Base-by-base conservation (phyloP, 2,888 invertebrate species). In the Pollenia labialis region DNA sequence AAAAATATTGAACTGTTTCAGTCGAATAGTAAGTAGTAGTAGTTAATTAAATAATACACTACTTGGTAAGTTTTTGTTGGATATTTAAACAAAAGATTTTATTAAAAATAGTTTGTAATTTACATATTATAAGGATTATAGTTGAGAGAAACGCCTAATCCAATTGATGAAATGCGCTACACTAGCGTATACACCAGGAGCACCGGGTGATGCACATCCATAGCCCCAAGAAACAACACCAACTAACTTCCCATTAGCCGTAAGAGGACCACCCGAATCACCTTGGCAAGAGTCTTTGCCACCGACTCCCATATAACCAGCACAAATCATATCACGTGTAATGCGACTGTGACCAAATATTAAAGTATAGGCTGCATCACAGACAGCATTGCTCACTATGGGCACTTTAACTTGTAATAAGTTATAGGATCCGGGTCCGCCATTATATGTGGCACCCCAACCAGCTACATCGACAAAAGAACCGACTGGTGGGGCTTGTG, bases 181-280 rank as follows among this genome's bases (percentile, higher is more conserved):
- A 18, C 83, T 90, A n/a, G 92, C 86, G 85, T 92, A 92, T 8
- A 92, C 92, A 1, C 92, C 92, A 0, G 92, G 91, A 75, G 90
- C 84, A 0, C 81, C 54, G 46, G 90, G 82, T 14, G 85, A 48
- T 12, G 91, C 92, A 64, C 92, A 92, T 1, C 81, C 87, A 18
- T 74, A 66, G 48, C 92, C 92, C 92, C 92, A 92, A 8, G 92
- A 92, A 7, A 92, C 92, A 40, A 92, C 50, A 32, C 92, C 92
- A 1, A 88, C 85, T 6, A 92, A 81, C 46, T 88, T 40, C 18
- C 89, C 85, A 11, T 87, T 42, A 0, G 91, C 88, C 40, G 90
- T 50, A 4, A 92, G 54, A 0, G 92, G 92, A 1, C 92, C 92
- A 23, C 92, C 92, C 0, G 92, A 92, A 82, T 92, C 92, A 12